Conservation (phyloP, 1,140 invertebrate genomes). For the Saccostrea glomerata region DNA sequence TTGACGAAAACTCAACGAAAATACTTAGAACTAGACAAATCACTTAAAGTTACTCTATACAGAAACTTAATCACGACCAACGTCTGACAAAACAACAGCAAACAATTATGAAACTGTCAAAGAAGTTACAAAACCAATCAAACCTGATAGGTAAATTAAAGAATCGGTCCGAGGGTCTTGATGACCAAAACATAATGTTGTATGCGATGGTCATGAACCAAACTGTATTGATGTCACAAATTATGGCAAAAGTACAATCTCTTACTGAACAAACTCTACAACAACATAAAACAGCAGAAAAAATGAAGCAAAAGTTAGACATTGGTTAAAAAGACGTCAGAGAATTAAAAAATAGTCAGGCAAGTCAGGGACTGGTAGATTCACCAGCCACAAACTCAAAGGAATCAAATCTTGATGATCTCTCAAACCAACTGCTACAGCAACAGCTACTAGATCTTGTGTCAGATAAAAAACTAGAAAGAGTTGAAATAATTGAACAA, state of each 20-base stretch:
- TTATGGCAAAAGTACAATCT: slow-evolving; percentile 69
- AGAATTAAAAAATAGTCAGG: not conserved
- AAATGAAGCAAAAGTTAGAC: slow-evolving; percentile 56
- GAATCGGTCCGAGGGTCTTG: slow-evolving; percentile 62
- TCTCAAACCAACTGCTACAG: slow-evolving; percentile 52
- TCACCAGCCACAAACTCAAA: not conserved
- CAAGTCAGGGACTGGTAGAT: not conserved
- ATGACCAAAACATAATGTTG: slow-evolving; percentile 70
- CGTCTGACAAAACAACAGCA: slow-evolving; percentile 65
- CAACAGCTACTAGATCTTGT: slow-evolving; percentile 58
- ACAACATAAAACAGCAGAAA: slow-evolving; percentile 60
- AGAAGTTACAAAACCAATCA: slow-evolving; percentile 67
- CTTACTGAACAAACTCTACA: slow-evolving; percentile 65
- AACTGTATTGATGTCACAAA: slow-evolving; percentile 66
- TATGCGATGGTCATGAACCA: slow-evolving; percentile 73
- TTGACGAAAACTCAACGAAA: slow-evolving; percentile 64
- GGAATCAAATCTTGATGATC: not conserved
- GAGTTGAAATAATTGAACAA: slow-evolving; percentile 1
- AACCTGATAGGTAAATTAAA: slow-evolving; percentile 61
- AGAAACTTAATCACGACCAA: slow-evolving; percentile 41
- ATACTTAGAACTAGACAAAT: slow-evolving; percentile 65
- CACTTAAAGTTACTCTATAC: slow-evolving; percentile 14
- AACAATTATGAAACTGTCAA: slow-evolving; percentile 65
- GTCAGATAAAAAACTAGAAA: slow-evolving; percentile 48
- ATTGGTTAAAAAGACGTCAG: slow-evolving; percentile 23